Conservation (phyloP, 2,888 invertebrate genomes). For the Lasioglossum villosulum region DNA sequence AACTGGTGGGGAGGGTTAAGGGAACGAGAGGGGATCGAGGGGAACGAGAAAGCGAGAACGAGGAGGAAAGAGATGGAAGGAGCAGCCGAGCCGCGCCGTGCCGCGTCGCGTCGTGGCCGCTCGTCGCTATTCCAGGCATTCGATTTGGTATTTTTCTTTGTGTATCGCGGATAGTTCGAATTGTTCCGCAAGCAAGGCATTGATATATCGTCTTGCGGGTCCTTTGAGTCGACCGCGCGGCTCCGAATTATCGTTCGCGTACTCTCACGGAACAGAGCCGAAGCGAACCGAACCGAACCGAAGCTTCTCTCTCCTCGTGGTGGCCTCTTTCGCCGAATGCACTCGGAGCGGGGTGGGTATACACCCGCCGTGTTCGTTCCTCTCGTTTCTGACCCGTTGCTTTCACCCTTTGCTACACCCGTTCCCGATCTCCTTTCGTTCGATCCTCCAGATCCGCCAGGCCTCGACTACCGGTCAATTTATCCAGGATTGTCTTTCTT, state of each 20-base stretch:
- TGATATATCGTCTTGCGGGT: conserved; percentile 85
- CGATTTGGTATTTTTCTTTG: conserved; percentile 85
- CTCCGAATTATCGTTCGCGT: conserved; percentile 84
- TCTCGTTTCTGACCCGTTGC: conserved; percentile 27
- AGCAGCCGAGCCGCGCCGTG: conserved; percentile 59
- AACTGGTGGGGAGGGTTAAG: conserved; percentile 25
- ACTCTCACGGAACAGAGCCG: conserved; percentile 73
- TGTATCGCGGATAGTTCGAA: conserved; percentile 84
- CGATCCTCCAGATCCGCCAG: conserved; percentile 24
- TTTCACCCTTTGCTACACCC: conserved; percentile 15
- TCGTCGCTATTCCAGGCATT: conserved; percentile 83
- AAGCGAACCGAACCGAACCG: conserved; percentile 18
- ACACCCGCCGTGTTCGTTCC: not conserved
- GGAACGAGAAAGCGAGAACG: conserved; percentile 53
- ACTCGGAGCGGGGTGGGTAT: conserved; percentile 12
- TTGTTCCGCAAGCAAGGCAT: conserved; percentile 84
- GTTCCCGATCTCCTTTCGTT: conserved; percentile 1
- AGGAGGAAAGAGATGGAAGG: conserved; percentile 60
- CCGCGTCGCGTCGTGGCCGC: conserved; percentile 74
- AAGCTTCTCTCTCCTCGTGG: conserved; percentile 24
- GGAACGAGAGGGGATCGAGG: conserved; percentile 46
- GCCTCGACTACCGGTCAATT: conserved; percentile 81
- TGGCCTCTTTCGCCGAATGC: conserved; percentile 55
- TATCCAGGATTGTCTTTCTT: conserved; percentile 76
- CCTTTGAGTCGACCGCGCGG: conserved; percentile 81